Percentiles rank a stretch among this genome's conserved stretches.
Evolutionary conservation across 2,888 invertebrate genomes (phyloP).

Genomic region (Marasmarcha lunaedactyla): DNA sequence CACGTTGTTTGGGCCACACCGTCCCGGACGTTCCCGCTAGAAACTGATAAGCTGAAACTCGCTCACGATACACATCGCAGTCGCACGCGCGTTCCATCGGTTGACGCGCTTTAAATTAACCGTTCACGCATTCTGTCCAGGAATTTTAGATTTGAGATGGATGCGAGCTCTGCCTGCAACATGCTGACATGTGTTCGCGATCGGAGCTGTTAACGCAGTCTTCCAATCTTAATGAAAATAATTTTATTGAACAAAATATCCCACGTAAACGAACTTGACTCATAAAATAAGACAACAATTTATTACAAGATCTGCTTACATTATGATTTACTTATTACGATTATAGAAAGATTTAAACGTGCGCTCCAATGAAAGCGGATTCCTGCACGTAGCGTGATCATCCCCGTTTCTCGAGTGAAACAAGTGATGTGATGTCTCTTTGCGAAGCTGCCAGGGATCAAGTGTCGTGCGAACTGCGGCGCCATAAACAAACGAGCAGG

Average conservation of each 20-base stretch:
- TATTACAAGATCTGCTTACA: too few relatives aligned
- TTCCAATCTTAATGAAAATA: too few relatives aligned
- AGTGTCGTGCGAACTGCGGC: conserved; percentile 43
- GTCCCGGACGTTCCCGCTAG: conserved; percentile 60
- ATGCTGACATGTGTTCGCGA: conserved; percentile 8
- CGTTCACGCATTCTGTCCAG: conserved; percentile 56
- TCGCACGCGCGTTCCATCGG: conserved; percentile 47
- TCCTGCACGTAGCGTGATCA: conserved; percentile 51
- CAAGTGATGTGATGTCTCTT: conserved; percentile 44
- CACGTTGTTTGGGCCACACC: background rate
- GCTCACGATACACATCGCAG: conserved; percentile 57
- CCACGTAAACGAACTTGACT: too few relatives aligned
- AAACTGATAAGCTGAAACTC: conserved; percentile 64
- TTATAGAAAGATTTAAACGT: too few relatives aligned
- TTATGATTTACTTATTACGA: too few relatives aligned
- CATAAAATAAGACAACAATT: too few relatives aligned
- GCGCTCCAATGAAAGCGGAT: conserved; percentile 24
- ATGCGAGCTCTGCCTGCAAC: conserved; percentile 22
- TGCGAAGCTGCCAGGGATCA: conserved; percentile 51
- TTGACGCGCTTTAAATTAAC: conserved; percentile 60
- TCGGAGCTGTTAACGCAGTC: conserved; percentile 11
- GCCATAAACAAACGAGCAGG: conserved; percentile 52
- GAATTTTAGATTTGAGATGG: conserved; percentile 67
- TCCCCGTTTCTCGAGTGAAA: conserved; percentile 49
- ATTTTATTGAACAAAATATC: too few relatives aligned